Conservation (phyloP, 2,888 invertebrate genomes). For the Lithophane socia region DNA sequence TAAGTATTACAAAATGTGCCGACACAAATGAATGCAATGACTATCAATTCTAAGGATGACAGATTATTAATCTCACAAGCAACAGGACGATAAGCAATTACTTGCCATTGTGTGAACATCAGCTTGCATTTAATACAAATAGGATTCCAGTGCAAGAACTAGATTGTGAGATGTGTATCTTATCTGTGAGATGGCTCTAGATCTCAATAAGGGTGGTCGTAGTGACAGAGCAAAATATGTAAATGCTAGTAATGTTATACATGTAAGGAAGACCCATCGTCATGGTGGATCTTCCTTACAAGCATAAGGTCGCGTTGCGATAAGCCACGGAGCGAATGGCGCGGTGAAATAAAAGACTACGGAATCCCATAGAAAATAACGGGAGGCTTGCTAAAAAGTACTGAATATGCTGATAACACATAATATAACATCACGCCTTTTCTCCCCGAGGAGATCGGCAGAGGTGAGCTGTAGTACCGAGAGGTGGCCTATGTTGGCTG, state of each 20-base stretch:
- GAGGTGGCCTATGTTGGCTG: background rate
- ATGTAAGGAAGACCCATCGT: background rate
- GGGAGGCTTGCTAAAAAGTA: background rate
- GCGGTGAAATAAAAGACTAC: background rate
- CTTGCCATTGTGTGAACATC: slow-evolving; percentile 33
- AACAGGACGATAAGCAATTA: slow-evolving; percentile 41
- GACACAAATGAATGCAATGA: slow-evolving; percentile 29
- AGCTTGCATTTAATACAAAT: slow-evolving; percentile 30
- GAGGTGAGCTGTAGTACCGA: background rate
- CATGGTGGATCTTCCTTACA: too few relatives aligned
- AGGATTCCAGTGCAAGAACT: slow-evolving; percentile 17
- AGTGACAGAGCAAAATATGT: slow-evolving; percentile 28
- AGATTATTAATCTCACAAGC: slow-evolving; percentile 5
- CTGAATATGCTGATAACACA: background rate
- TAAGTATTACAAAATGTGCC: background rate
- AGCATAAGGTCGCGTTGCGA: background rate
- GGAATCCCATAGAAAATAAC: background rate
- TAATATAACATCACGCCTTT: background rate
- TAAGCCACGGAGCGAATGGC: background rate
- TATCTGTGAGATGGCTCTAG: slow-evolving; percentile 40
- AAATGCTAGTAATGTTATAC: background rate
- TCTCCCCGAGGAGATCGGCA: background rate
- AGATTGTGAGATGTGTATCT: slow-evolving; percentile 38
- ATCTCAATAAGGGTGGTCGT: slow-evolving; percentile 49
- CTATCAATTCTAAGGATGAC: background rate